Evolutionary conservation across 2,888 invertebrate genomes (phyloP).

Genomic region (Aporophyla lueneburgensis): DNA sequence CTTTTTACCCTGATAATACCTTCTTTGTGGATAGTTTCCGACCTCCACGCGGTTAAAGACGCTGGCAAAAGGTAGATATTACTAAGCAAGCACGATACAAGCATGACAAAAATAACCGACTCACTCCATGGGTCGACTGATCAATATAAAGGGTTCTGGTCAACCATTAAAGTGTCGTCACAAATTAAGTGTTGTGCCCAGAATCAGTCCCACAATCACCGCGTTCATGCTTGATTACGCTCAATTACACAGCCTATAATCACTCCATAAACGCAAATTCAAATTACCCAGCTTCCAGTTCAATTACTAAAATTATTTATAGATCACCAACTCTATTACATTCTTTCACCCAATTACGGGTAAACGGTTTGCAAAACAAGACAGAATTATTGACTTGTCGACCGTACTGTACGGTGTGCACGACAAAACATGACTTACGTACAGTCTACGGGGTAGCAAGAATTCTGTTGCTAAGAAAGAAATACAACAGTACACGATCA

Average conservation of each 20-base stretch:
- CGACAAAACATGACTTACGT: slow-evolving; percentile 52
- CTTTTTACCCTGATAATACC: too few species aligned
- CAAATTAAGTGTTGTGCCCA: slow-evolving; percentile 15
- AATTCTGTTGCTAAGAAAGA: slow-evolving; percentile 61
- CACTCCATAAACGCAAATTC: slow-evolving; percentile 49
- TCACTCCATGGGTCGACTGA: background rate
- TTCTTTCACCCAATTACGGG: slow-evolving; percentile 54
- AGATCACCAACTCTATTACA: slow-evolving; percentile 51
- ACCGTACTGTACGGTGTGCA: slow-evolving; percentile 34
- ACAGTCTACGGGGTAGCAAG: slow-evolving; percentile 23
- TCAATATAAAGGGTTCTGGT: background rate
- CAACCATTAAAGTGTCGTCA: slow-evolving; percentile 9
- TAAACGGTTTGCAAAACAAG: slow-evolving; percentile 54
- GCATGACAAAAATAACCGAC: background rate
- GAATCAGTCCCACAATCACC: slow-evolving; percentile 37
- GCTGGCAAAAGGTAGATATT: background rate
- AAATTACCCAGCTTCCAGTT: slow-evolving; percentile 55
- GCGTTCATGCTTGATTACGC: slow-evolving; percentile 34
- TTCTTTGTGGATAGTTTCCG: too few species aligned
- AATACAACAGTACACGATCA: slow-evolving; percentile 62
- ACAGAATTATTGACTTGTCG: slow-evolving; percentile 52
- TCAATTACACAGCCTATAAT: slow-evolving; percentile 50
- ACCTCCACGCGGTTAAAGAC: too few species aligned
- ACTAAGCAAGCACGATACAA: background rate
- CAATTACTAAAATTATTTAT: slow-evolving; percentile 58